A percentile compares a stretch with the other conserved stretches of the same genome.
These are phyloP conservation scores for Triops cancriformis DNA, from an alignment of 1,140 invertebrate genomes.

Conservation along the genomic window DNA sequence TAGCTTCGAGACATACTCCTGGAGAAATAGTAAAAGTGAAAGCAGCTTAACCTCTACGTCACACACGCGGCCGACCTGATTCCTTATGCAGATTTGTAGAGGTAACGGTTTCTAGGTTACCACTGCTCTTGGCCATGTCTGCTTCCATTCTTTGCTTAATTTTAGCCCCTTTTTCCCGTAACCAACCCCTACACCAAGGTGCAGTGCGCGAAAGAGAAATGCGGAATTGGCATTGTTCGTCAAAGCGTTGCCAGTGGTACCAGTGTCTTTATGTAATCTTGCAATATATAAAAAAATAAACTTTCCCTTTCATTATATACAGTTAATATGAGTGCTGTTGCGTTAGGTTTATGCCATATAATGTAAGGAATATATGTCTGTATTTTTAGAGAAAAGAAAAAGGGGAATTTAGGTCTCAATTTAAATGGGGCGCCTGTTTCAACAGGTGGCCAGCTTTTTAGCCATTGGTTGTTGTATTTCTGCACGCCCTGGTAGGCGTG, in stretches of 20 bases:
- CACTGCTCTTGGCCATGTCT: not conserved
- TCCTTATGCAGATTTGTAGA: not conserved
- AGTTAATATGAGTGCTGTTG: too few relatives aligned
- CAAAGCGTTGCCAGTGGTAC: not conserved
- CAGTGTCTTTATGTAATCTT: not conserved
- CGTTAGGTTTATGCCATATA: too few relatives aligned
- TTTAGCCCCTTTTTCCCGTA: not conserved
- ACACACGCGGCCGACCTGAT: conserved; percentile 2
- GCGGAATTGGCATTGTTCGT: not conserved
- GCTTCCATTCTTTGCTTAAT: not conserved
- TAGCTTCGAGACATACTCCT: not conserved
- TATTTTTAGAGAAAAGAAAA: too few relatives aligned
- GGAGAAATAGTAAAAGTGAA: conserved; percentile 12
- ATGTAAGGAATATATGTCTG: too few relatives aligned
- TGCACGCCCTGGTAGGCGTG: not conserved
- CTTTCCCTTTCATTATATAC: too few relatives aligned
- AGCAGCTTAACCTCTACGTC: conserved; percentile 12
- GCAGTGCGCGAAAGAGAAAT: not conserved
- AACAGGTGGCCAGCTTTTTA: not conserved
- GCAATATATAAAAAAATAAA: too few relatives aligned
- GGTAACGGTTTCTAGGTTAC: not conserved
- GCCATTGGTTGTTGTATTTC: not conserved
- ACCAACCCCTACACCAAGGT: not conserved
- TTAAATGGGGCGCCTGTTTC: not conserved
- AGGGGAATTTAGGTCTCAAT: not conserved